Evolutionary conservation across 2,888 invertebrate genomes (phyloP), one percentile per base, ranked within the genome.

Genomic region (Spilarctia lutea): DNA sequence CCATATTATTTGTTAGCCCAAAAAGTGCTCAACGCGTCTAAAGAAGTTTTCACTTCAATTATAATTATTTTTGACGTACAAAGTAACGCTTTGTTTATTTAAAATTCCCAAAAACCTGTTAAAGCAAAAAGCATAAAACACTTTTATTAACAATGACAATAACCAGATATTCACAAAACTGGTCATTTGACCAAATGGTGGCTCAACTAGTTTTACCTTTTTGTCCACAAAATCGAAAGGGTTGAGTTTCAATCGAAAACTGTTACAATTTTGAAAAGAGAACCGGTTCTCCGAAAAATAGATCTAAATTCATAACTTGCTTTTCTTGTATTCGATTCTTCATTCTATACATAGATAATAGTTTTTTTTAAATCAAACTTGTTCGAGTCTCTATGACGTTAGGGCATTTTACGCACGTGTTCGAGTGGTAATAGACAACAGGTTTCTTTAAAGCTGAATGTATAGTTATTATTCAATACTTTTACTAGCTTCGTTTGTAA

Each of bases 161-260:
- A 48, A 68, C 39, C 52, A 30, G 71, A 65, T 65, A 13, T 27
- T 75, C 24, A 69, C 13, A 72, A 83, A 84, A 82, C 79, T 73
- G 78, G 78, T 78, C 75, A 27, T 48, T 75, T 66, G 74, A 79
- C 77, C 78, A 74, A 81, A 81, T 77, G 75, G 65, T 66, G 63
- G 69, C 42, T 60, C n/a, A 18, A 81, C 80, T 73, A 81, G 84
- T 84, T 82, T 71, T 70, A 65, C 70, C 48, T 65, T 73, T 79
- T 82, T 73, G 77, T 75, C 75, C 75, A 76, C 63, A 68, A 75
- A 80, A 30, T 74, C 16, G 52, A 63, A 81, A 84, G 85, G 85
- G 84, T 82, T 83, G 75, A 71, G 72, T 75, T 67, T 69, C 66
- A 39, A 74, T 63, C 73, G 78, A 81, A 79, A 71, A 73, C 73